Base-by-base conservation (phyloP, 2,888 invertebrate species). In the Hemithea aestivaria region DNA sequence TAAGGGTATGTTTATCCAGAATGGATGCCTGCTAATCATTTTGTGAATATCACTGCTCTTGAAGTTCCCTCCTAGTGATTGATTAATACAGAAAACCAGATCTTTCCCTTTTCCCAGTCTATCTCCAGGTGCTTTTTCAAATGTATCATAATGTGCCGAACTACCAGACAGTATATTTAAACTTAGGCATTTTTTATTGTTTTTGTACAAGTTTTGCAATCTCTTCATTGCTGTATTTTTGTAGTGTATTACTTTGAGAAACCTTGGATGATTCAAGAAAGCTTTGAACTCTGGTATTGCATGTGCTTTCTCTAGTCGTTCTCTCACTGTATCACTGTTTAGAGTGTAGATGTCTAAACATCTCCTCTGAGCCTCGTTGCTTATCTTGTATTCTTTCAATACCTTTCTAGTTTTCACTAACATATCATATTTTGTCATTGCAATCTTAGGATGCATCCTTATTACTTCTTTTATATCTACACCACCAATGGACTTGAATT, bases 301-400 rank as follows among this genome's bases (percentile, higher is more conserved):
- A 53, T 65, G 74, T 10, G 82, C 74, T 42, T 66, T 65, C 51
- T 78, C 66, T 20, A 87, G 51, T 56, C 87, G 70, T 36, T 77
- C 67, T 51, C 57, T 66, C 5, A 87, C 58, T 32, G 87, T 85
- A 8, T 53, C 56, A 9, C 79, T 72, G n/a, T 79, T 60, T 6
- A 87, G 51, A 6, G 81, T 78, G 39, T 70, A 88, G 38, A 88
- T 74, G 48, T 80, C 72, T 57, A 85, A 81, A 64, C 87, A 87
- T 56, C 72, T 79, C 40, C 53, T 66, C 56, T 87, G 87, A 9
- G 83, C 84, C 45, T 87, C 84, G 54, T 76, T 62, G 39, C 58
- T 63, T 16, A 88, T 71, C 10, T 62, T 58, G 66, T 68, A 75
- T 34, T 81, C 73, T 49, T 84, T 55, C 22, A 88, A 58, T 16